These are phyloP conservation scores for Archilochus colubris DNA, from an alignment of 2,113 vertebrate species.

Conservation along the genomic window DNA sequence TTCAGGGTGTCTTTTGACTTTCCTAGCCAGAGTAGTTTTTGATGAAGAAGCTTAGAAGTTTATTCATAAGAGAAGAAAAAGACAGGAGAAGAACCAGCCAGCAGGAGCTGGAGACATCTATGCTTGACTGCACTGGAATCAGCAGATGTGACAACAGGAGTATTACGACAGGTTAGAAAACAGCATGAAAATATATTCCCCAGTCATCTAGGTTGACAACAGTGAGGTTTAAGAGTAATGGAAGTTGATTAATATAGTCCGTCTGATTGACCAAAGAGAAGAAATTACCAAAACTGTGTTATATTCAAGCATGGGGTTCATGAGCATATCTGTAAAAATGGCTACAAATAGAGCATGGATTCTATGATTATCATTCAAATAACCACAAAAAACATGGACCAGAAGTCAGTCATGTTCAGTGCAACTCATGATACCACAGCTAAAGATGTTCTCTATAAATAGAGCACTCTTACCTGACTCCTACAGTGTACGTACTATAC, in stretches of 20 bases:
- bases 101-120: not conserved
- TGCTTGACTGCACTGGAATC: not conserved
- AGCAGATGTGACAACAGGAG: not conserved
- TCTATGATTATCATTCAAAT: not conserved
- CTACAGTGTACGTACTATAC: not conserved
- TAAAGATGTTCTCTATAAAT: not conserved
- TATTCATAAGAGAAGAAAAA: not conserved
- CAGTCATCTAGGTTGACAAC: not conserved
- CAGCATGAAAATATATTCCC: not conserved
- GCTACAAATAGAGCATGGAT: not conserved
- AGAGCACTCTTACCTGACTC: not conserved
- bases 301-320: not conserved
- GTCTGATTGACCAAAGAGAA: rapidly evolving
- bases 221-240: not conserved
- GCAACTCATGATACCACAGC: not conserved
- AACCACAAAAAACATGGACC: not conserved
- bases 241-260: not conserved
- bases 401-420: not conserved
- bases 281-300: not conserved
- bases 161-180: not conserved
- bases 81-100: not conserved
- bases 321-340: not conserved
- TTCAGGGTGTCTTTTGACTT: not conserved
- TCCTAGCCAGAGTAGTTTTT: not conserved
- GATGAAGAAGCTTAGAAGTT: not conserved